Percentiles rank a stretch among this genome's conserved stretches.
Evolutionary conservation across 2,113 vertebrate species (phyloP).

Genomic region (Microcebus tavaratra): DNA sequence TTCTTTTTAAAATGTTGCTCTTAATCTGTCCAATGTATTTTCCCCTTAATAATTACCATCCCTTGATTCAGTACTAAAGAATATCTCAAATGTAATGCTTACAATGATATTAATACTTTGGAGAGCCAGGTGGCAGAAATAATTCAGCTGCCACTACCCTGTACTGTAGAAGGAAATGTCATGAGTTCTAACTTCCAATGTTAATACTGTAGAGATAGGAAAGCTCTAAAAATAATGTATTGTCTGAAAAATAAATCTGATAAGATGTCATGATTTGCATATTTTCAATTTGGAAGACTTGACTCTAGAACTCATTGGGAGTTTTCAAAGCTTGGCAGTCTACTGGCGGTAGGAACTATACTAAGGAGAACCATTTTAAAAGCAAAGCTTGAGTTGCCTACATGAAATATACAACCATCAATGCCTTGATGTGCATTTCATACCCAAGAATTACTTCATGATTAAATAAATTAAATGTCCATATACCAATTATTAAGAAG

Average conservation of each 20-base stretch:
- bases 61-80: not conserved
- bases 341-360: not conserved
- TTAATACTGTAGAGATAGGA: not conserved
- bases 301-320: not conserved
- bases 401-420: not conserved
- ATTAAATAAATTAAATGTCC: not conserved
- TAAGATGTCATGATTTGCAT: not conserved
- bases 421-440: not conserved
- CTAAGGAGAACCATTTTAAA: not conserved
- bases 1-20: not conserved
- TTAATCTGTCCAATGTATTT: not conserved
- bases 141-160: not conserved
- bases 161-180: not conserved
- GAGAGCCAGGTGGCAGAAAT: not conserved
- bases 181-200: not conserved
- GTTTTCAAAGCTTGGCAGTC: not conserved
- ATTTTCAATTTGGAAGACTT: not conserved
- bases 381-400: not conserved
- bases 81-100: not conserved
- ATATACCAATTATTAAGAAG: not conserved
- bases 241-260: constrained; percentile 30
- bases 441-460: not conserved
- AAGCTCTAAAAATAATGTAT: not conserved
- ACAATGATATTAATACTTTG: not conserved
- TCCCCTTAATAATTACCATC: not conserved